Base-by-base conservation (phyloP, 1,140 invertebrate genomes). In the Cotesia vestalis region DNA sequence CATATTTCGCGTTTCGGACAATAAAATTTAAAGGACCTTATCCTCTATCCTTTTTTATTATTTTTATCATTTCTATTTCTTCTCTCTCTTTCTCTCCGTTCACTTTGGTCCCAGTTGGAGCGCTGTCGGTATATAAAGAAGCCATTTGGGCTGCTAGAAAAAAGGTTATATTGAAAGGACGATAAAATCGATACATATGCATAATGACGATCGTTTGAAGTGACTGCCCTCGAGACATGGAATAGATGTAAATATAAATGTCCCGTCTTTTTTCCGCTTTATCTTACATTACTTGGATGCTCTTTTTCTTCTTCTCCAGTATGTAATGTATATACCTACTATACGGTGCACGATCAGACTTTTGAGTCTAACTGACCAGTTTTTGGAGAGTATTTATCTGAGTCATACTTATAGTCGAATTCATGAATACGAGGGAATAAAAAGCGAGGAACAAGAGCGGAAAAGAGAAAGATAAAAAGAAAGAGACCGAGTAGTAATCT, bases 401-500 rank as follows among this genome's bases (percentile, higher is more conserved):
- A 55, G 53, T 17, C 14, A 27, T 59, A 11, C 17, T 20, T 59
- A 17, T 59, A 59, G 4, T 11, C 27, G 20, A 11, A 55, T 55
- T 17, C 53, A 55, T 55, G 17, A 5, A 55, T 55, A 14, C n/a
- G 53, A 5, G 17, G 5, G 3, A n/a, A 14, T 14, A 14, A 55
- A 14, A 55, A 14, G 53, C 5, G 53, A 59, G 46, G 14, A 38
- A 61, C 17, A 17, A 12, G 35, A n/a, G 17, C 12, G 61, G 46
- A 67, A 66, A 27, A 62, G 40, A 38, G 40, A 27, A 36, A 17
- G 62, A 14, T 40, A 68, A 14, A 71, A 62, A 66, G 55, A 60
- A 60, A 60, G 57, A 66, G 73, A 12, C 66, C 52, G 61, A 66
- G 62, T 12, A 81, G 79, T 83, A 80, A 81, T 78, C 79, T 81